Percentiles rank a stretch among this genome's conserved stretches.
These are phyloP conservation scores for Holcopasites calliopsidis DNA, from an alignment of 1,140 invertebrate genomes.

Conservation along the genomic window DNA sequence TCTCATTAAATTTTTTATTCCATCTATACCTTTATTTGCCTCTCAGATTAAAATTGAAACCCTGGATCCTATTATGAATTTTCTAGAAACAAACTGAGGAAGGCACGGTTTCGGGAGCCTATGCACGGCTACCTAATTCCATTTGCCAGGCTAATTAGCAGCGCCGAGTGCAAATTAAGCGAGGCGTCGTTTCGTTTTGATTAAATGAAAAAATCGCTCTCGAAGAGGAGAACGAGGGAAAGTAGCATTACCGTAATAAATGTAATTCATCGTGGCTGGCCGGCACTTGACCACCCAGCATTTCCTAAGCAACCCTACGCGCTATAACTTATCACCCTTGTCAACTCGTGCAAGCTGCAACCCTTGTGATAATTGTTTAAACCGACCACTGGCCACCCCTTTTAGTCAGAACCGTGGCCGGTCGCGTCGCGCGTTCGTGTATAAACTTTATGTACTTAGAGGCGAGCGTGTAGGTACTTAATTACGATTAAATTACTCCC, in stretches of 20 bases:
- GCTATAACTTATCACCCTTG: constrained; percentile 78
- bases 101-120: background rate
- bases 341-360: constrained; percentile 69
- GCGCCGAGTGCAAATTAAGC: background rate
- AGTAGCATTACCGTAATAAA: constrained; percentile 39
- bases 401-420: constrained; percentile 65
- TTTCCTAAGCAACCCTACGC: constrained; percentile 64
- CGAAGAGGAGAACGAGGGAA: background rate
- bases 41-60: too few species aligned
- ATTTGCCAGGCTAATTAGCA: constrained; percentile 10
- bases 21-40: too few species aligned
- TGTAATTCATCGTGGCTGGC: constrained; percentile 30
- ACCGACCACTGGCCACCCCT: constrained; percentile 76
- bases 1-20: too few species aligned
- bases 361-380: constrained; percentile 80
- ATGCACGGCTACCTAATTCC: constrained; percentile 23
- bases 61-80: too few species aligned
- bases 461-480: constrained; percentile 52
- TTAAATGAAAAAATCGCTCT: background rate
- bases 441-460: constrained; percentile 58
- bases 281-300: constrained; percentile 44
- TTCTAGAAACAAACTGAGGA: background rate
- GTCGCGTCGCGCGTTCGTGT: constrained; percentile 54
- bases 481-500: constrained; percentile 65
- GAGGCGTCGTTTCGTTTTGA: background rate